Percentiles rank a stretch among this genome's conserved stretches.
These are phyloP conservation scores for Hemistola chrysoprasaria DNA, from an alignment of 2,888 invertebrate species.

Conservation along the genomic window DNA sequence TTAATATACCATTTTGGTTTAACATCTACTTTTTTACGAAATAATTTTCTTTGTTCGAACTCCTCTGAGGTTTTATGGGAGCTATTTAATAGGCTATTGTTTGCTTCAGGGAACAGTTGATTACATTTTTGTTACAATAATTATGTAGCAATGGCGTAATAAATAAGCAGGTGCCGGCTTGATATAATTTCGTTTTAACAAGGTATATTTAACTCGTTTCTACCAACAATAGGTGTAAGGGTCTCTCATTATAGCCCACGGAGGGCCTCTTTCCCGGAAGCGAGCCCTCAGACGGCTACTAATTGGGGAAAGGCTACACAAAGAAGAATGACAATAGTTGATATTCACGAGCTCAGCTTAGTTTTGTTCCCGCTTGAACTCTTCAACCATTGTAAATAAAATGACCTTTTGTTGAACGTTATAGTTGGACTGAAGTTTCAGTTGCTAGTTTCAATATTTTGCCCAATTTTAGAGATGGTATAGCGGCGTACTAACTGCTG, in stretches of 20 bases:
- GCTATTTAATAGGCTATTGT: slow-evolving; percentile 4
- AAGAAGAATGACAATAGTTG: slow-evolving; percentile 25
- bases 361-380: slow-evolving; percentile 1
- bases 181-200: slow-evolving; percentile 22
- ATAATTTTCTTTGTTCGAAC: background rate
- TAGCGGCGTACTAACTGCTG: too few relatives aligned
- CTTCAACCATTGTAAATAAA: too few relatives aligned
- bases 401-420: too few relatives aligned
- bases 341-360: slow-evolving; percentile 10
- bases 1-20: background rate
- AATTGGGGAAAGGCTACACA: slow-evolving; percentile 31
- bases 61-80: slow-evolving; percentile 4
- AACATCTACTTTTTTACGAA: background rate
- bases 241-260: slow-evolving; percentile 27
- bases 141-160: slow-evolving; percentile 8
- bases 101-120: slow-evolving; percentile 3
- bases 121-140: slow-evolving; percentile 17
- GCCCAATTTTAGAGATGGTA: too few relatives aligned
- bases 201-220: slow-evolving; percentile 25
- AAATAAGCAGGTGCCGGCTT: slow-evolving; percentile 8
- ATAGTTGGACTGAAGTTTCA: too few relatives aligned
- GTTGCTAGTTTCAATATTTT: background rate
- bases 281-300: slow-evolving; percentile 27
- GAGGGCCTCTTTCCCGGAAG: slow-evolving; percentile 27
- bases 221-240: slow-evolving; percentile 29